Percentiles rank a stretch among this genome's conserved stretches.
Evolutionary conservation across 2,888 invertebrate species (phyloP).

Genomic region (Nephrotoma appendiculata): DNA sequence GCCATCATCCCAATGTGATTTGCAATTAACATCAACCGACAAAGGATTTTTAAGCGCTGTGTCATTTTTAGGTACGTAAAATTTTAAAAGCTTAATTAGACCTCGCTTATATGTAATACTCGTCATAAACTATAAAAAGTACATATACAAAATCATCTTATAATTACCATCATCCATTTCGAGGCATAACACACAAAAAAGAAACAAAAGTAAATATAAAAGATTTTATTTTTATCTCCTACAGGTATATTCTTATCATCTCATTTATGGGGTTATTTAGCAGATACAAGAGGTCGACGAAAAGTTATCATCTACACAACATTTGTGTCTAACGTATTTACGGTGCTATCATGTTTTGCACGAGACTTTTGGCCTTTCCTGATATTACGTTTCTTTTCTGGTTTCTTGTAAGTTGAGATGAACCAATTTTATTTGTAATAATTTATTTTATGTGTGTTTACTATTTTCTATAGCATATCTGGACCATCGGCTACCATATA

Average conservation of each 20-base stretch:
- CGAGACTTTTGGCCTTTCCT: slow-evolving; percentile 38
- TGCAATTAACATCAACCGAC: slow-evolving; percentile 38
- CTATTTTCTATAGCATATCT: slow-evolving; percentile 23
- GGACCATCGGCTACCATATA: slow-evolving; percentile 31
- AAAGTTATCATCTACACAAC: slow-evolving; percentile 35
- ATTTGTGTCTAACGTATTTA: slow-evolving; percentile 32
- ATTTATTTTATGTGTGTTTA: slow-evolving; percentile 6
- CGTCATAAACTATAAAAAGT: too few relatives aligned
- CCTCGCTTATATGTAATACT: too few relatives aligned
- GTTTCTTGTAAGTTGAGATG: slow-evolving; percentile 33
- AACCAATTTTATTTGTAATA: neutral
- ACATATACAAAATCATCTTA: neutral
- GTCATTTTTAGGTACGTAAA: slow-evolving; percentile 43
- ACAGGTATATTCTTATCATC: slow-evolving; percentile 39
- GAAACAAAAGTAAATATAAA: neutral
- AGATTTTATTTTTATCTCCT: slow-evolving; percentile 10
- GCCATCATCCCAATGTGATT: slow-evolving; percentile 56
- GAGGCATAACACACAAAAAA: neutral
- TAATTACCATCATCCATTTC: neutral
- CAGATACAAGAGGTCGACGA: slow-evolving; percentile 38
- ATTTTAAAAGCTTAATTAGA: neutral
- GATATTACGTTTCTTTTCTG: slow-evolving; percentile 36
- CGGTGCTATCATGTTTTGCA: slow-evolving; percentile 36
- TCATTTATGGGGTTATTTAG: slow-evolving; percentile 42
- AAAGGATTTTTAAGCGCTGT: slow-evolving; percentile 50